A percentile compares a stretch with the other conserved stretches of the same genome.
Conservation (phyloP, 2,797 vertebrate genomes). For the Triplophysa yarkandensis region DNA sequence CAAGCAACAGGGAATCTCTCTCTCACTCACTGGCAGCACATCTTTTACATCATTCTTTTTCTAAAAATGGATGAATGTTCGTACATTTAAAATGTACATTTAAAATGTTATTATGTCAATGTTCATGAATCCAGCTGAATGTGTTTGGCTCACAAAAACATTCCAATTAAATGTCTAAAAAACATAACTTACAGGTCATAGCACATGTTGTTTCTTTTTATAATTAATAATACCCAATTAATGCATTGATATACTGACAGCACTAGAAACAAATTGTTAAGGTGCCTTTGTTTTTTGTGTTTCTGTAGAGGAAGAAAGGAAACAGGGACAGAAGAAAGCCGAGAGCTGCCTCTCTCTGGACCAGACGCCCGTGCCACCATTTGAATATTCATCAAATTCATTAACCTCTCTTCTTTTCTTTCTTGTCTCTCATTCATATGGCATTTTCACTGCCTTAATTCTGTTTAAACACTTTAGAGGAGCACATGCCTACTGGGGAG, state of each 20-base stretch:
- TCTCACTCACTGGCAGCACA: background rate
- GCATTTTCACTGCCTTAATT: constrained; percentile 73
- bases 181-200: too few relatives aligned
- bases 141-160: too few relatives aligned
- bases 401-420: constrained; percentile 47
- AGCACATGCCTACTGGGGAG: constrained; percentile 54
- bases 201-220: background rate
- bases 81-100: background rate
- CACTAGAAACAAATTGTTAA: constrained; percentile 8
- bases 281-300: constrained; percentile 44
- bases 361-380: constrained; percentile 55
- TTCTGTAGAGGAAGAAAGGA: constrained; percentile 40
- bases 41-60: background rate
- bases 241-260: background rate
- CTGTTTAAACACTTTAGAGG: constrained; percentile 65
- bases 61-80: background rate
- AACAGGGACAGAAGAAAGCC: constrained; percentile 64
- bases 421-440: constrained; percentile 56
- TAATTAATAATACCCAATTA: background rate
- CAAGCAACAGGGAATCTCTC: background rate
- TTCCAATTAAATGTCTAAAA: too few relatives aligned
- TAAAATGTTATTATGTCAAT: too few relatives aligned
- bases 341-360: constrained; percentile 66
- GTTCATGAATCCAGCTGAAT: too few relatives aligned
- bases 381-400: constrained; percentile 76